A percentile compares a stretch with the other conserved stretches of the same genome.
Evolutionary conservation across 23 tunicate species (phyloP).

Genomic region (Ascidia mentula): DNA sequence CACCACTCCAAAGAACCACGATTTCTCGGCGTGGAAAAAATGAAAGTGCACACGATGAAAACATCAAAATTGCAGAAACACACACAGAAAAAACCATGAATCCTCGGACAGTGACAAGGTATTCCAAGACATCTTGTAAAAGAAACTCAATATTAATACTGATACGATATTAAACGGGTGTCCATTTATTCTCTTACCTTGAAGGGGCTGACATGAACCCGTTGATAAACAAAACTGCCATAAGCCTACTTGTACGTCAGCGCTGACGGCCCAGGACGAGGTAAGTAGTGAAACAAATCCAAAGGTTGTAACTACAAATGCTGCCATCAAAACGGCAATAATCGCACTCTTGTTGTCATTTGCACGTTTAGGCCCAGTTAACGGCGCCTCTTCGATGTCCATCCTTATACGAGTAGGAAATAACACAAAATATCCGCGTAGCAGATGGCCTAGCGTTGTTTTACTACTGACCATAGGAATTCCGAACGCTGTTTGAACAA

Average conservation of each 20-base stretch:
- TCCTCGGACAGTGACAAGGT: not conserved
- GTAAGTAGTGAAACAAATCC: constrained; percentile 1
- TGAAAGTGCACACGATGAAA: not conserved
- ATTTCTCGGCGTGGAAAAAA: not conserved
- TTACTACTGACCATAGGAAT: no score
- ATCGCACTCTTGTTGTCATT: not conserved
- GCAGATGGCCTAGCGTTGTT: no score
- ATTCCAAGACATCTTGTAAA: not conserved
- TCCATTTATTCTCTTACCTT: not conserved
- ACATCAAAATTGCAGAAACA: not conserved
- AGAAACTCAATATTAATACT: not conserved
- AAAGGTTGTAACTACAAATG: not conserved
- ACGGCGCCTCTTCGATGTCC: constrained; percentile 8
- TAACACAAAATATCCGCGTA: no score
- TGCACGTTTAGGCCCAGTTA: not conserved
- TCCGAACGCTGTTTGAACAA: no score
- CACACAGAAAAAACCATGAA: not conserved
- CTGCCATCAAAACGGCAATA: not conserved
- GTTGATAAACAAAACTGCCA: constrained; percentile 11
- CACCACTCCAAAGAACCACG: not conserved
- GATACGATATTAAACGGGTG: no score
- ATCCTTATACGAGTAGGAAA: no score
- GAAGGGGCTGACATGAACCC: not conserved
- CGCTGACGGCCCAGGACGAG: constrained; percentile 1
- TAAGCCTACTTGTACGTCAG: constrained; percentile 12